Evolutionary conservation across 2,797 vertebrate species (phyloP), one percentile per base, ranked within the genome.

Genomic region (Leucoraja ocellata): DNA sequence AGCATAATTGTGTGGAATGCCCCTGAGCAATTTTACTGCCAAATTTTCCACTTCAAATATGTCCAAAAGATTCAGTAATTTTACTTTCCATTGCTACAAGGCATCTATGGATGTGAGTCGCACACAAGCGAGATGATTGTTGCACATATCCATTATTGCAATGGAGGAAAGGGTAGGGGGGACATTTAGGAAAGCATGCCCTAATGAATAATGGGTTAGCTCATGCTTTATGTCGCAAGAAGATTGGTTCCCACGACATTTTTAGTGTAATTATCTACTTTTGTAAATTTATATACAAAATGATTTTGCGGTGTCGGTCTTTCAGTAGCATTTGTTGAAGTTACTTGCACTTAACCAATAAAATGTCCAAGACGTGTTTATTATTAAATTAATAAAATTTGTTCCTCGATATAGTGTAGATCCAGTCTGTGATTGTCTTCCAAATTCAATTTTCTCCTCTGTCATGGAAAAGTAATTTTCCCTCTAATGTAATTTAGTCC

Each of bases 401-500:
- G 71, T 10, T n/a, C 23, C 25, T 73, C 36, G 13, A 73, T 18
- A 7, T 74, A 36, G 5, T 74, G 7, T 21, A 46, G 36, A 21
- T 32, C 39, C 8, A 39, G 1, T 90, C 61, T 90, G 61, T 90
- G 4, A n/a, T 91, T 91, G 68, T 28, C 39, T 91, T 23, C 36
- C 36, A 46, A 91, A 91, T 74, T 91, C 68, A 91, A 74, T 25
- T 54, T 54, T 54, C 36, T 73, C 90, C 68, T 91, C 90, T 13
- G 4, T 54, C 36, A 91, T 91, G 68, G 90, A 74, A 25, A 54
- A 1, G 23, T 25, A 10, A 91, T 91, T 74, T 46, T 74, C 71
- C n/a, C 21, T 94, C 93, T 93, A 86, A 93, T 91, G 88, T 88
- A 93, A 93, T 79, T 94, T 93, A 93, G 90, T 91, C 77, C 74